Conservation (phyloP, 2,113 vertebrate genomes). For the Chaetodon trifascialis region DNA sequence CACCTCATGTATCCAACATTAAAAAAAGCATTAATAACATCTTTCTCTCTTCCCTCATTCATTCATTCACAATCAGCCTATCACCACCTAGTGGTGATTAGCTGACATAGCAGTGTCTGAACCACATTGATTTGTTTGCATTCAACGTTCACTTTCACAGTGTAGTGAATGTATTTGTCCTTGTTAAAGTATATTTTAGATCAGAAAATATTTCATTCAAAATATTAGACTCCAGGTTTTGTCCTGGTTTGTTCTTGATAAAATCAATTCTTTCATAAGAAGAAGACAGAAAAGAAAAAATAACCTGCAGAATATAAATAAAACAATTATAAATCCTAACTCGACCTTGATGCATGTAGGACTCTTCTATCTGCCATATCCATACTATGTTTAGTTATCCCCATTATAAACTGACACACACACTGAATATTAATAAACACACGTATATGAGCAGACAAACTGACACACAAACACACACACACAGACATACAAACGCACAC, state of each 20-base stretch:
- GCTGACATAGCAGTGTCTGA: not conserved
- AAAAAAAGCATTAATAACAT: not conserved
- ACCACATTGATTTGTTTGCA: not conserved
- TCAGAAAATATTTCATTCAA: not conserved
- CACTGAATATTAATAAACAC: slow-evolving; percentile 4
- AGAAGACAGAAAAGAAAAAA: not conserved
- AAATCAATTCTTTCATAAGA: slow-evolving; percentile 14
- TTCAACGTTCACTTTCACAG: not conserved
- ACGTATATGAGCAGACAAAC: slow-evolving; percentile 1
- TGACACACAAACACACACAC: not conserved
- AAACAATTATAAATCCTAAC: slow-evolving; percentile 38
- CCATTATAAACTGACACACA: not conserved
- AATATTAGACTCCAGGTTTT: slow-evolving; percentile 44
- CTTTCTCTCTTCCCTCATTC: not conserved
- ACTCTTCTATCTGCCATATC: not conserved
- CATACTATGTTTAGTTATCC: slow-evolving; percentile 28
- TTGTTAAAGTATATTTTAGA: not conserved
- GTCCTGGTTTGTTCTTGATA: not conserved
- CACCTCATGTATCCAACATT: not conserved
- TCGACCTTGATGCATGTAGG: slow-evolving; percentile 1
- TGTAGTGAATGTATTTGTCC: too few species aligned
- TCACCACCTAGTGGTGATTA: not conserved
- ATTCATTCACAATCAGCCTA: not conserved
- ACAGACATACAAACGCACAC: slow-evolving; percentile 30
- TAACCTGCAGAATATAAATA: not conserved